Conservation (phyloP, 2,888 invertebrate species). For the Tipula lateralis region DNA sequence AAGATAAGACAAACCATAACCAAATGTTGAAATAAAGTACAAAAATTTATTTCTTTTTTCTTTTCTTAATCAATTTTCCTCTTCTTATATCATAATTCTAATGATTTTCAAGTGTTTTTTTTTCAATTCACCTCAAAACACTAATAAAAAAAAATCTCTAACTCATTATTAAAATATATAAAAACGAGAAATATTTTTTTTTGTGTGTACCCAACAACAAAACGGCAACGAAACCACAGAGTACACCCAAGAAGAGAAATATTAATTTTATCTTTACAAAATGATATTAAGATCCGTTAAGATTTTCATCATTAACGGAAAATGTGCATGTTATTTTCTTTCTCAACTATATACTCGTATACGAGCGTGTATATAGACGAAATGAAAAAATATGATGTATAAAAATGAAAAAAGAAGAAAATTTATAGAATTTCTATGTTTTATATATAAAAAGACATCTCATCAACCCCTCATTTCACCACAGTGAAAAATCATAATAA, state of each 20-base stretch:
- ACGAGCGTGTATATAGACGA: neutral
- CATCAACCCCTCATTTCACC: neutral
- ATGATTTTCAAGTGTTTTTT: neutral
- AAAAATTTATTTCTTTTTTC: neutral
- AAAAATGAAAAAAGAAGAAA: neutral
- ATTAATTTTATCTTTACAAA: slow-evolving; percentile 9
- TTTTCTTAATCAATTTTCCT: neutral
- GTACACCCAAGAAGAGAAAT: slow-evolving; percentile 1
- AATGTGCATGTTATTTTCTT: neutral
- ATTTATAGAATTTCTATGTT: slow-evolving; percentile 24
- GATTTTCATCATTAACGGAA: slow-evolving; percentile 24
- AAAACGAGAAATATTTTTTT: neutral
- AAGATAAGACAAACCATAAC: slow-evolving; percentile 11
- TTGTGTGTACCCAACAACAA: neutral
- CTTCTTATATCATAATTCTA: neutral
- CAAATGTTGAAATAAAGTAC: neutral
- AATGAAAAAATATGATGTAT: neutral
- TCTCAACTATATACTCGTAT: neutral
- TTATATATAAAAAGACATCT: neutral
- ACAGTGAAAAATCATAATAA: slow-evolving; percentile 7
- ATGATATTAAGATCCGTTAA: slow-evolving; percentile 24
- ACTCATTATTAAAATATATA: slow-evolving; percentile 6
- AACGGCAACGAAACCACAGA: neutral
- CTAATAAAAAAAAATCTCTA: neutral
- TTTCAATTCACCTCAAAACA: neutral